These are phyloP conservation scores for Spondyliosoma cantharus DNA, from an alignment of 2,797 vertebrate species.

Conservation along the genomic window DNA sequence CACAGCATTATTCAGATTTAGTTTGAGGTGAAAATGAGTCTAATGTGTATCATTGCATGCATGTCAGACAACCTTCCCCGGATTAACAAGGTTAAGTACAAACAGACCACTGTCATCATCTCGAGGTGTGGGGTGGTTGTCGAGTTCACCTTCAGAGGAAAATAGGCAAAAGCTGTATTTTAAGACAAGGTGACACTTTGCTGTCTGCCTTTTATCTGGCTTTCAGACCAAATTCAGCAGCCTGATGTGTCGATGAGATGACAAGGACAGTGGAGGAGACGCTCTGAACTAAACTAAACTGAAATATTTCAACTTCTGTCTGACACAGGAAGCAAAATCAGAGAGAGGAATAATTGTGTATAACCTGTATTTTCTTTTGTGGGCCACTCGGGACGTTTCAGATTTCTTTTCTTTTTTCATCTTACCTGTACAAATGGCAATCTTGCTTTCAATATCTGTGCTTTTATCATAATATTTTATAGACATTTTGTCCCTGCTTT, in stretches of 20 bases:
- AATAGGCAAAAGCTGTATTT: neutral
- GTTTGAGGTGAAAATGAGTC: neutral
- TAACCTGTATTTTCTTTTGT: neutral
- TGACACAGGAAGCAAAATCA: conserved; percentile 1
- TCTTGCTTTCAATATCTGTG: neutral
- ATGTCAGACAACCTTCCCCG: neutral
- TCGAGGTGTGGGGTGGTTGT: neutral
- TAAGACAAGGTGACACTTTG: conserved; percentile 25
- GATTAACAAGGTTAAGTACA: neutral
- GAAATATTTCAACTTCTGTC: conserved; percentile 6
- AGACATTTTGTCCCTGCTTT: neutral
- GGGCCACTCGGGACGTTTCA: neutral
- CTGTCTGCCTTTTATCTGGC: conserved; percentile 29
- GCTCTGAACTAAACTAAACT: conserved; percentile 2
- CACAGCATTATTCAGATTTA: neutral
- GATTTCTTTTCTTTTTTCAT: neutral
- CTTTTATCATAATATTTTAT: neutral
- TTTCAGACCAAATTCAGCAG: conserved; percentile 32
- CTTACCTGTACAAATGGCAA: neutral
- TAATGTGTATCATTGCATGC: neutral
- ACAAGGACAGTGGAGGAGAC: conserved; percentile 22
- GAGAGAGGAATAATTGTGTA: neutral
- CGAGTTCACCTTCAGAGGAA: neutral
- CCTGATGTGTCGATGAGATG: conserved; percentile 22
- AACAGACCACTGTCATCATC: neutral